Percentiles rank a stretch among this genome's conserved stretches.
These are phyloP conservation scores for Acleris laterana DNA, from an alignment of 2,888 invertebrate species.

Conservation along the genomic window DNA sequence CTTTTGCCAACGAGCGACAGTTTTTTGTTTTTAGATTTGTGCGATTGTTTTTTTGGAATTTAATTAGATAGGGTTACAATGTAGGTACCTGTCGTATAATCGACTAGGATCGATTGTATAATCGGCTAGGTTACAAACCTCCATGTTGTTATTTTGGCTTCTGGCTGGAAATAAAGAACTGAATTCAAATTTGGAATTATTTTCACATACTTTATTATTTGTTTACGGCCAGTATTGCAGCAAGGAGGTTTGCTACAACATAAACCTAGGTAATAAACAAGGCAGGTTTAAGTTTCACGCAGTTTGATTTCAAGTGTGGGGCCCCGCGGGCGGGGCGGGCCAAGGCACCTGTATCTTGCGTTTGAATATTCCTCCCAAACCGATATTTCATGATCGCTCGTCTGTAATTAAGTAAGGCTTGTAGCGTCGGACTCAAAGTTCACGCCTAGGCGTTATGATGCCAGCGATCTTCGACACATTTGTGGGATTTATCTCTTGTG, in stretches of 20 bases:
- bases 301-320: constrained; percentile 54
- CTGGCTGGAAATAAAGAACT: too few species aligned
- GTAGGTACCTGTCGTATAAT: not conserved
- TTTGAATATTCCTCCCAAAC: constrained; percentile 74
- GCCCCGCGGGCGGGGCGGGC: constrained; percentile 70
- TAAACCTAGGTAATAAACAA: not conserved
- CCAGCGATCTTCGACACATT: constrained; percentile 63
- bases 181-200: too few species aligned
- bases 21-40: constrained; percentile 38
- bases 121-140: not conserved
- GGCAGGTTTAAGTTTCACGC: constrained; percentile 4
- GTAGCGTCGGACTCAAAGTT: constrained; percentile 59
- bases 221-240: too few species aligned
- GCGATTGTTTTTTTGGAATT: constrained; percentile 30
- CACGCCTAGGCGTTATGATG: constrained; percentile 70
- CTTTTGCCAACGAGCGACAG: constrained; percentile 43
- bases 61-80: constrained; percentile 30
- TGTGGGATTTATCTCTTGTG: constrained; percentile 47
- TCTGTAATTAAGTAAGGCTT: constrained; percentile 78
- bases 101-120: not conserved
- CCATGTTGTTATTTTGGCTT: too few species aligned
- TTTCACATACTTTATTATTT: too few species aligned
- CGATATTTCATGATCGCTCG: constrained; percentile 78
- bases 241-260: too few species aligned
- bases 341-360: constrained; percentile 73